These are phyloP conservation scores for Chouioia cunea DNA, from an alignment of 2,888 invertebrate species.

Conservation along the genomic window DNA sequence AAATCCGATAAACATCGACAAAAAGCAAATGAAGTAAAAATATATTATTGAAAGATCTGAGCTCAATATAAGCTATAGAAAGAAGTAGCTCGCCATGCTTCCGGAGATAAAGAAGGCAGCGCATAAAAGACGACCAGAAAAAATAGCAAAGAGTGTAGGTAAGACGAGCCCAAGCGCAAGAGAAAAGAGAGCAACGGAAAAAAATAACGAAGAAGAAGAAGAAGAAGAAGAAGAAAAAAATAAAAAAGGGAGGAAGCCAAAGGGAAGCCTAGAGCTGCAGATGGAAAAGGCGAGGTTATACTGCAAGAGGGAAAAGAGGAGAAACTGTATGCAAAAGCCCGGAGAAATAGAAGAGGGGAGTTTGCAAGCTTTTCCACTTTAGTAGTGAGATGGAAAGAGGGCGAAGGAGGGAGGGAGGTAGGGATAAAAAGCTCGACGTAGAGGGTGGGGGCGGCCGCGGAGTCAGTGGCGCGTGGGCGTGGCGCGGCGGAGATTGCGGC, in stretches of 20 bases:
- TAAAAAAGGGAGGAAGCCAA: constrained; percentile 11
- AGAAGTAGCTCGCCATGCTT: not conserved
- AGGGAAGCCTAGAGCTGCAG: constrained; percentile 10
- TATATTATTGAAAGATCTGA: not conserved
- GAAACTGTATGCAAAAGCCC: not conserved
- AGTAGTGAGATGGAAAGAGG: not conserved
- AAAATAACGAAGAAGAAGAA: not conserved
- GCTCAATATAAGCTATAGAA: not conserved
- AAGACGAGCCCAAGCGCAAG: not conserved
- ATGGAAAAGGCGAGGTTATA: not conserved
- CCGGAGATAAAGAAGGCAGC: constrained; percentile 48
- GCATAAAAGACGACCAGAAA: not conserved
- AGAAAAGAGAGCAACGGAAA: constrained; percentile 3
- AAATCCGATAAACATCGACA: too few relatives aligned
- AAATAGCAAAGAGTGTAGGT: not conserved
- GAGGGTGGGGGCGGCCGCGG: constrained; percentile 54
- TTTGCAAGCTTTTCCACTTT: not conserved
- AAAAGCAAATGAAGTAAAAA: too few relatives aligned
- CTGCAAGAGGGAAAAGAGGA: not conserved
- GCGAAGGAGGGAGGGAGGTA: not conserved
- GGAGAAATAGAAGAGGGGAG: not conserved
- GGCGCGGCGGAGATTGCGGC: constrained; percentile 62
- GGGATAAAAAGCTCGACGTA: constrained; percentile 55
- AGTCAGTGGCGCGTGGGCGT: constrained; percentile 66
- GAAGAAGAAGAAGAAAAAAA: constrained; percentile 19